phyloP scores from a whole-genome alignment of 92 coral and sea anemone genomes.

The Siderastrea siderea region DNA sequence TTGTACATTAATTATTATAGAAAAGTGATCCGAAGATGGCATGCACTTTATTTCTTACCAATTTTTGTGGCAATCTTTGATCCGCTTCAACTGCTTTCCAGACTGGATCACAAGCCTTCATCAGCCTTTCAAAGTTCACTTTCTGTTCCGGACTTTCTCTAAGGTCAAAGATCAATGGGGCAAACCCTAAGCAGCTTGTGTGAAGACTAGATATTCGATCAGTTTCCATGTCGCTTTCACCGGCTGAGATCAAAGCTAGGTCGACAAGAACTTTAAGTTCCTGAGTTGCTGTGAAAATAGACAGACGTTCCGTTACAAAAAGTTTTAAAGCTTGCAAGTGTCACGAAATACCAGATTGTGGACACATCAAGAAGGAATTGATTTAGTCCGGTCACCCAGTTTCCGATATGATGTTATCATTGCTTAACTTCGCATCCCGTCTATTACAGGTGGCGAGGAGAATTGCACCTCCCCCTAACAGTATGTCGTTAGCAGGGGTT shows the following conservation, averaged over 20 bases:
- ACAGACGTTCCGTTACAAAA: no score
- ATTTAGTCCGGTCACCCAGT: no score
- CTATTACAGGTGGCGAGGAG: no score
- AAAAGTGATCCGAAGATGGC: background rate
- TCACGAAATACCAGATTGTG: no score
- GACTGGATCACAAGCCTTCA: slow-evolving; percentile 75
- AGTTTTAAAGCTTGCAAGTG: no score
- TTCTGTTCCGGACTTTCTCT: slow-evolving; percentile 8
- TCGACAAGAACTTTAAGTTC: slow-evolving; percentile 80
- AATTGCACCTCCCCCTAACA: no score
- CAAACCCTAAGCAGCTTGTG: slow-evolving; percentile 89
- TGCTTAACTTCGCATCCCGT: no score
- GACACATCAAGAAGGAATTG: no score
- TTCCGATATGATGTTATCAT: no score
- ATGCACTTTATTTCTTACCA: slow-evolving; percentile 44
- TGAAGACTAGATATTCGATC: slow-evolving; percentile 84
- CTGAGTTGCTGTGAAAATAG: slow-evolving; percentile 52
- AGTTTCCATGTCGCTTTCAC: slow-evolving; percentile 84
- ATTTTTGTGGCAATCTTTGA: slow-evolving; percentile 52
- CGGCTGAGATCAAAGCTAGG: slow-evolving; percentile 84
- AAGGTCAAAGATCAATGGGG: slow-evolving; percentile 80
- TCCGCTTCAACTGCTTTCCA: slow-evolving; percentile 78
- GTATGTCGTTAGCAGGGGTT: no score
- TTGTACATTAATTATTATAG: no score
- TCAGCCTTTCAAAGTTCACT: slow-evolving; percentile 65